Evolutionary conservation across 1,140 invertebrate species (phyloP), one percentile per base, ranked within the genome.

Genomic region (Cheumatopsyche charites): DNA sequence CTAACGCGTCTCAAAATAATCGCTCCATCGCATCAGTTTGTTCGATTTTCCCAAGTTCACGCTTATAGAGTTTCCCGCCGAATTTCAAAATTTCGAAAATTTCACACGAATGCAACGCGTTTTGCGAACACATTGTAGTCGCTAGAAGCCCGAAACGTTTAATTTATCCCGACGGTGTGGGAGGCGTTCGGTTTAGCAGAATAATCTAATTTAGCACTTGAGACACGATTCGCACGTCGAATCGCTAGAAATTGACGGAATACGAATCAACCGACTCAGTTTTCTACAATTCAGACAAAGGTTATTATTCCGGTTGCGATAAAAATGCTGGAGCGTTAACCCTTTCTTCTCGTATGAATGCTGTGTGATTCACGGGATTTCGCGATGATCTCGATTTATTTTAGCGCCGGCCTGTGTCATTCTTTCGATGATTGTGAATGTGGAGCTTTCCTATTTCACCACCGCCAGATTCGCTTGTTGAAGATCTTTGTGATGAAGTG

Each of bases 161-260:
- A 36, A 36, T 4, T 36, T 36, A 36, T 36, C 29, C 15, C 47
- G 15, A 17, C 47, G 15, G 47, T 17, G 9, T 52, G 45, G 47
- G 15, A 17, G 47, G 47, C 15, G 47, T 17, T 52, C 7, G 47
- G 47, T 52, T 52, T 52, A 52, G 47, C 19, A 15, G 47, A 52
- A 52, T 52, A 52, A 52, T 52, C 47, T 52, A 52, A 52, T 52
- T 52, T 52, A 52, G 19, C 15, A 52, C 47, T 17, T 17, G 47
- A 52, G 47, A 17, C 19, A 52, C 19, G 17, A 45, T 52, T 52
- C 19, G 15, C 47, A 19, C 19, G 15, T 52, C 7, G 47, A 52
- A 52, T 52, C 19, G 47, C 1, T 52, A 13, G 7, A 17, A 52
- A 52, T 52, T 52, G 19, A 52, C 47, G 19, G 19, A 17, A 17